Evolutionary conservation across 2,797 vertebrate species (phyloP), one percentile per base, ranked within the genome.

Genomic region (Macropodus opercularis): DNA sequence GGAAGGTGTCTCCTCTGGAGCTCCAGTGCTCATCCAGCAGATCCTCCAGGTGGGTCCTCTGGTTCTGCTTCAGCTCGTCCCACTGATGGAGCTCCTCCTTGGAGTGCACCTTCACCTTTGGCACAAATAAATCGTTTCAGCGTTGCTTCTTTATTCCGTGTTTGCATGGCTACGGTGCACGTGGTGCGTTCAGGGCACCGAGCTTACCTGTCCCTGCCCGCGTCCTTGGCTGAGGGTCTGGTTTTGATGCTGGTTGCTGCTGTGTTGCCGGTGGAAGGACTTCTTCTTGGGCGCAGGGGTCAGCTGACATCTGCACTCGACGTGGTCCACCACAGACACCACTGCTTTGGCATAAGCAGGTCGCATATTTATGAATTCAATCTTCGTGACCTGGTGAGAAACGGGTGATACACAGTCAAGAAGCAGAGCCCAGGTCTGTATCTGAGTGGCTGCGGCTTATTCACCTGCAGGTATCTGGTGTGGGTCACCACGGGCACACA

Each of bases 371-470:
- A 94, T 71, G 32, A 96, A 94, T 81, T 96, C 93, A 0, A 99
- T 96, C 90, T 98, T 98, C 81, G 94, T 95, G 69, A 99, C 96
- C 97, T 99, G 54, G 60, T n/a, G n/a, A n/a, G n/a, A n/a, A n/a
- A n/a, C n/a, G n/a, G n/a, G n/a, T n/a, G n/a, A n/a, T n/a, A n/a
- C n/a, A n/a, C n/a, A n/a, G n/a, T n/a, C n/a, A n/a, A n/a, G n/a
- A n/a, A n/a, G n/a, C n/a, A n/a, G n/a, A n/a, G n/a, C n/a, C n/a
- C n/a, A n/a, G n/a, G n/a, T n/a, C n/a, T n/a, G n/a, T n/a, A n/a
- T n/a, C n/a, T n/a, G n/a, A n/a, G n/a, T n/a, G 32, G 35, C 17
- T 22, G 48, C 15, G 53, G 42, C 46, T 50, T 23, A 55, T 51
- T 65, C 94, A 92, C 93, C 91, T 93, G 92, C 53, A 94, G 46